Percentiles rank a stretch among this genome's conserved stretches.
Conservation (phyloP, 2,888 invertebrate genomes). For the Diarsia mendica region DNA sequence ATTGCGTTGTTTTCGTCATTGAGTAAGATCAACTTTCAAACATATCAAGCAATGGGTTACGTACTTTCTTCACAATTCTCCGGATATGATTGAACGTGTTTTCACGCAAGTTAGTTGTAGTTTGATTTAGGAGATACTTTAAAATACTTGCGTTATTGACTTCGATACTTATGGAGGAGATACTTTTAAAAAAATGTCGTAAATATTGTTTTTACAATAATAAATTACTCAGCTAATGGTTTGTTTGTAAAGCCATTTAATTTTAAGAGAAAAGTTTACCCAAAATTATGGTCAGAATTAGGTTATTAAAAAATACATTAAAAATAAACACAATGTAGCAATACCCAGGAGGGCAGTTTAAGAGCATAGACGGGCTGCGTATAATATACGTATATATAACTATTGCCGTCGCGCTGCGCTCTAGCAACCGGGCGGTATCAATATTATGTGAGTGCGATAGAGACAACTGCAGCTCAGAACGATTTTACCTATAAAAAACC, state of each 20-base stretch:
- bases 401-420: too few species aligned
- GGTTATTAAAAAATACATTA: slow-evolving; percentile 20
- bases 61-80: background rate
- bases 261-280: background rate
- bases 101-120: background rate
- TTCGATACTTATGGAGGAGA: background rate
- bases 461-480: too few species aligned
- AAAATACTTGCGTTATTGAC: background rate
- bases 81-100: background rate
- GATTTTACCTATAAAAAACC: too few species aligned
- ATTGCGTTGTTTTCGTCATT: background rate
- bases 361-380: too few species aligned
- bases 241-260: background rate
- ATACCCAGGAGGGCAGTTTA: slow-evolving; percentile 13
- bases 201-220: background rate
- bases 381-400: too few species aligned
- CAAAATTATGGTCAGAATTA: slow-evolving; percentile 1
- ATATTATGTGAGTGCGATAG: too few species aligned
- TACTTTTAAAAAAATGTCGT: background rate
- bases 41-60: background rate
- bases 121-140: background rate
- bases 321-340: slow-evolving; percentile 22
- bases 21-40: too few species aligned
- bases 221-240: background rate
- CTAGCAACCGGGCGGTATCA: too few species aligned